A percentile compares a stretch with the other conserved stretches of the same genome.
phyloP scores from a whole-genome alignment of 2,797 vertebrate genomes.

The Epinephelus coioides region DNA sequence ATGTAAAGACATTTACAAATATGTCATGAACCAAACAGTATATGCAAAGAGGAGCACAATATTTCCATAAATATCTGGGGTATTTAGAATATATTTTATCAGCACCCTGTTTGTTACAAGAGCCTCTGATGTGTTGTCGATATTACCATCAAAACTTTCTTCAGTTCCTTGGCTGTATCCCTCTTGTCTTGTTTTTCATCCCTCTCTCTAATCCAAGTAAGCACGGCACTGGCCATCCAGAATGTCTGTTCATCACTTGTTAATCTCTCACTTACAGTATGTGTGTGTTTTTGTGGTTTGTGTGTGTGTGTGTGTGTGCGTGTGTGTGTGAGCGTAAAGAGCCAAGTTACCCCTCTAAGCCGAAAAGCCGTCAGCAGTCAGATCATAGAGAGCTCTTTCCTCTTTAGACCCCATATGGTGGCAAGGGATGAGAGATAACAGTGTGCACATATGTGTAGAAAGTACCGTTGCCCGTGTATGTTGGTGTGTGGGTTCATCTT shows the following conservation, averaged over 20 bases:
- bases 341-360: conserved; percentile 51
- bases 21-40: neutral
- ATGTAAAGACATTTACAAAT: neutral
- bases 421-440: conserved; percentile 40
- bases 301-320: neutral
- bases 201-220: conserved; percentile 45
- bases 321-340: neutral
- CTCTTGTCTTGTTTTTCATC: conserved; percentile 43
- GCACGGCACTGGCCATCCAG: conserved; percentile 27
- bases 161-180: conserved; percentile 8
- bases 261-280: conserved; percentile 55
- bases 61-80: neutral
- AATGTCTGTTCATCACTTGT: conserved; percentile 51
- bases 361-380: conserved; percentile 59
- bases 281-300: conserved; percentile 26
- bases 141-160: conserved; percentile 9
- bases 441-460: conserved; percentile 36
- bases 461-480: neutral
- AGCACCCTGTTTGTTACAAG: neutral
- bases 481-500: conserved; percentile 5
- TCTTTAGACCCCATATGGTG: conserved; percentile 46
- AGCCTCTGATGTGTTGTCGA: neutral
- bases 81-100: conserved; percentile 1
- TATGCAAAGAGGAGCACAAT: neutral
- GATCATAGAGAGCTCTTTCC: conserved; percentile 50